Evolutionary conservation across 1,140 invertebrate genomes (phyloP).

Genomic region (Coptotermes formosanus): DNA sequence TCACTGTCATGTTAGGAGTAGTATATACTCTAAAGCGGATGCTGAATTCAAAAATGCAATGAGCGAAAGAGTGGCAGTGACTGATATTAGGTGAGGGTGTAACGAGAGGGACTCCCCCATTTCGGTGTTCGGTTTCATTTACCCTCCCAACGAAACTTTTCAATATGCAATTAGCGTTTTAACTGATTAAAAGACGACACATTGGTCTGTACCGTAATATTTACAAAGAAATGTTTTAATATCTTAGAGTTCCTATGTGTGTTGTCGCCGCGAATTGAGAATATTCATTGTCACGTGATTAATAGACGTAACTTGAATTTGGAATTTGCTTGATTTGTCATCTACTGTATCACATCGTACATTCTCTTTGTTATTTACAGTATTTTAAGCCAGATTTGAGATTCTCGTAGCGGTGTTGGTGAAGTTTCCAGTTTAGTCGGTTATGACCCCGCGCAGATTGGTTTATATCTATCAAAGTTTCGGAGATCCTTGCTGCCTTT

Average conservation of each 20-base stretch:
- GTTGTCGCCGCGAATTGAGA: neutral
- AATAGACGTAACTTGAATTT: no score
- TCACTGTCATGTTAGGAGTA: neutral
- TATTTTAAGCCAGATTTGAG: no score
- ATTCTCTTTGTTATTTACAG: no score
- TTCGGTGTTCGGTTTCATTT: no score
- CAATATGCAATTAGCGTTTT: neutral
- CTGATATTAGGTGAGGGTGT: neutral
- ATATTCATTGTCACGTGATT: neutral
- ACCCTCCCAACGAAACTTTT: neutral
- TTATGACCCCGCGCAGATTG: no score
- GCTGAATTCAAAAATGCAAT: neutral
- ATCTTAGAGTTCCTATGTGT: neutral
- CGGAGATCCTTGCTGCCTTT: no score
- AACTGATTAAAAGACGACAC: neutral
- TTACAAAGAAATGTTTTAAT: neutral
- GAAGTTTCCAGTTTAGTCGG: no score
- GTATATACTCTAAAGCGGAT: neutral
- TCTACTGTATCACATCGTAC: no score
- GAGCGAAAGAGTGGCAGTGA: neutral
- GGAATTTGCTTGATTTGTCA: no score
- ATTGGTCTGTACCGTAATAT: neutral
- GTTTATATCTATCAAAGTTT: no score
- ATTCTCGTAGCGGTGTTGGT: no score
- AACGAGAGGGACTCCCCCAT: neutral